phyloP scores from a whole-genome alignment of 1,140 invertebrate genomes.

The Pseudachorutes palmiensis region DNA sequence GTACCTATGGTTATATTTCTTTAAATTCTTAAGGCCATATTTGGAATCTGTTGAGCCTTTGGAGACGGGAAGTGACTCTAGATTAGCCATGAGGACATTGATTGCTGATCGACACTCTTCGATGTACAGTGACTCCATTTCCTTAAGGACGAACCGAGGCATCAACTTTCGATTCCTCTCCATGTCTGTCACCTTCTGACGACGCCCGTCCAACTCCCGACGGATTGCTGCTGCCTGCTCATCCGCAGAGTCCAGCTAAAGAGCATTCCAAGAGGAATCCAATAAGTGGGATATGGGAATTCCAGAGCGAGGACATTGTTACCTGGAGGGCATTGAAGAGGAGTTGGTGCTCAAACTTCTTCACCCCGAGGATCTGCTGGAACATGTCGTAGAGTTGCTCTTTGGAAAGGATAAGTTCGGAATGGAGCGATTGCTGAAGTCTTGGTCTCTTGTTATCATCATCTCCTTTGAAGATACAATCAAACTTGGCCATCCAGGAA shows the following conservation, averaged over 20 bases:
- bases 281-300: too few species aligned
- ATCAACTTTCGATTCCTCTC: constrained; percentile 94
- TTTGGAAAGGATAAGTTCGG: constrained; percentile 85
- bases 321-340: constrained; percentile 97
- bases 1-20: constrained; percentile 92
- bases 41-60: constrained; percentile 95
- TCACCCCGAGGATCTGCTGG: constrained; percentile 94
- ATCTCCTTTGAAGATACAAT: constrained; percentile 94
- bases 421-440: constrained; percentile 80
- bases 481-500: constrained; percentile 99
- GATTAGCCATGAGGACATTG: constrained; percentile 95
- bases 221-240: constrained; percentile 99
- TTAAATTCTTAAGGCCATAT: constrained; percentile 89
- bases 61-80: constrained; percentile 96
- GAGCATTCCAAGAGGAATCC: neutral
- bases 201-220: constrained; percentile 92
- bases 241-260: constrained; percentile 92
- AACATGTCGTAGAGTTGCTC: constrained; percentile 99
- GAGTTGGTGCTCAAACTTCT: constrained; percentile 99
- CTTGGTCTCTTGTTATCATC: constrained; percentile 78
- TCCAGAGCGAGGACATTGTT: too few species aligned
- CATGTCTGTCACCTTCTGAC: constrained; percentile 94
- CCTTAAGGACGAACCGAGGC: constrained; percentile 98
- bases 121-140: constrained; percentile 99
- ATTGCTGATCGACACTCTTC: constrained; percentile 97